Base-by-base conservation (phyloP, 2,113 vertebrate species). In the Psettodes erumei region DNA sequence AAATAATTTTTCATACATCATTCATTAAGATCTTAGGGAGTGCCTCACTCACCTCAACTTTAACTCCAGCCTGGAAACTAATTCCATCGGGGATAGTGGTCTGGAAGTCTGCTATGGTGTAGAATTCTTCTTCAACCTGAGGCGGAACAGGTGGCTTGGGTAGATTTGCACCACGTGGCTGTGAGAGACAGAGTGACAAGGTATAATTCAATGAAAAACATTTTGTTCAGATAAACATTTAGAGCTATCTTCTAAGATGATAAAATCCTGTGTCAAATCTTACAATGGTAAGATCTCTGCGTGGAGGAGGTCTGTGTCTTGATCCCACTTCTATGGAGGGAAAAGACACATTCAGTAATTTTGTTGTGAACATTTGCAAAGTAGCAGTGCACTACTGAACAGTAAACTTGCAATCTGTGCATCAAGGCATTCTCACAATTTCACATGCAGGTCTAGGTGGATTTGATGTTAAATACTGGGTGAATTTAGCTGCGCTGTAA, bases 81-180 rank as follows among this genome's bases (percentile, higher is more conserved):
- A 99, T 99, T 12, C 98, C 98, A 0, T 99, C 98, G 0, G 97
- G 97, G 72, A 99, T 99, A 71, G 94, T 99, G 28, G 98, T 99
- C 92, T 99, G 98, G 93, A 99, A 99, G 75, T 99, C 97, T 4
- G 98, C 96, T 0, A 99, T 99, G 77, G 98, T 99, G 84, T 99
- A 99, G 85, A 96, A 99, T 61, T 99, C 98, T 75, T 99, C 98
- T 81, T 99, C 97, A 43, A 99, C 98, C 75, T 96, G 96, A 6
- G 98, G 98, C 3, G 98, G 96, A 47, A 95, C 81, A 0, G 98
- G 98, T 0, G 98, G 98, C 86, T 98, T 99, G 0, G 98, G 98
- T 51, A 99, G 91, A 85, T 98, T 96, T 78, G 95, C 48, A 45
- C 98, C 97, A 63, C 98, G 95, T 48, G 98, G 97, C 98, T 99